A percentile compares a stretch with the other conserved stretches of the same genome.
Conservation (phyloP, 30 jellyfish, hydroid and myxozoan genomes). For the Mastigias papua region DNA sequence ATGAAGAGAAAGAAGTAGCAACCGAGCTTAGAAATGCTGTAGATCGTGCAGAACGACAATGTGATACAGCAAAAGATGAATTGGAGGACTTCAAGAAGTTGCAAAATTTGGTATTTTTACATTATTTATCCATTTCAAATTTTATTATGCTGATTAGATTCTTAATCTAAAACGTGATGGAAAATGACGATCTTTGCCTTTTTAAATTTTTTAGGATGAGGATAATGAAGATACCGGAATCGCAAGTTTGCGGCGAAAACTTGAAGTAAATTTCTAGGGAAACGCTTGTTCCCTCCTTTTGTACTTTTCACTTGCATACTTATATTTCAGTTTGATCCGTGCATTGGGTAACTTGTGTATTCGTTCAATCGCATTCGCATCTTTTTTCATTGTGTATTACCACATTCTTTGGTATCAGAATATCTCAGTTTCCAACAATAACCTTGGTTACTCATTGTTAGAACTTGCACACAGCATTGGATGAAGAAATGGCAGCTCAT, state of each 20-base stretch:
- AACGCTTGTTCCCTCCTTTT: too few relatives aligned
- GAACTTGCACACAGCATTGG: slow-evolving; percentile 65
- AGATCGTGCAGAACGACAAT: slow-evolving; percentile 45
- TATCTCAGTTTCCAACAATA: too few relatives aligned
- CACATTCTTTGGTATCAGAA: too few relatives aligned
- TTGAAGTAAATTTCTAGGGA: slow-evolving; percentile 37
- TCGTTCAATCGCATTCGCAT: too few relatives aligned
- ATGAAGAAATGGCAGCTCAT: slow-evolving; percentile 68
- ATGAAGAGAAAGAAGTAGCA: slow-evolving; percentile 27
- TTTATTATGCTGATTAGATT: too few relatives aligned
- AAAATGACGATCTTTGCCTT: too few relatives aligned
- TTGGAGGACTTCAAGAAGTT: slow-evolving; percentile 47
- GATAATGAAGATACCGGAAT: slow-evolving; percentile 41
- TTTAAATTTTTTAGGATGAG: slow-evolving; percentile 45
- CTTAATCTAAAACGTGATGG: too few relatives aligned
- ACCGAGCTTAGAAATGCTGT: slow-evolving; percentile 8
- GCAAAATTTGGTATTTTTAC: slow-evolving; percentile 47
- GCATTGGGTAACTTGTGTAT: too few relatives aligned
- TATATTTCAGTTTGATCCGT: too few relatives aligned
- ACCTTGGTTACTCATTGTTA: not conserved
- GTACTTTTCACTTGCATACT: too few relatives aligned
- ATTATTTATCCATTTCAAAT: too few relatives aligned
- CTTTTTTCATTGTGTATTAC: too few relatives aligned
- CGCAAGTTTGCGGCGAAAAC: slow-evolving; percentile 46
- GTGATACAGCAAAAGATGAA: slow-evolving; percentile 35